Base-by-base conservation (phyloP, 2,113 vertebrate species). In the Himantopus leucocephalus region DNA sequence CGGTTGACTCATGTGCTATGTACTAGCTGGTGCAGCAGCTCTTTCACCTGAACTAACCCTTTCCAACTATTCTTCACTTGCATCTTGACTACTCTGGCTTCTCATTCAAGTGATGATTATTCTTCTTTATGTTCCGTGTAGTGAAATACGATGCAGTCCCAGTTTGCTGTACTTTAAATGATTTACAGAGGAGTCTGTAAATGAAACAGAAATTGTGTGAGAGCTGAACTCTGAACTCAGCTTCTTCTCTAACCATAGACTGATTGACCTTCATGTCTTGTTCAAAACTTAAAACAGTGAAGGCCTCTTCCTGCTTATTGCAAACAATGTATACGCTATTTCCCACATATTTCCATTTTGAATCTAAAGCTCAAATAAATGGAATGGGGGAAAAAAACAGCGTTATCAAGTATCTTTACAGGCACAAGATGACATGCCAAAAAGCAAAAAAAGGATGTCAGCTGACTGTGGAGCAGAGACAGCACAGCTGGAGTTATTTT, bases 401-500 rank as follows among this genome's bases (percentile, higher is more conserved):
- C 63, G 18, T 78, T 88, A 35, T 74, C 52, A 75, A 79, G 21
- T 55, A 56, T 83, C 73, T 78, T 79, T 66, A 50, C 52, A 87
- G 60, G 34, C 60, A 85, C 12, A 58, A 86, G 64, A 78, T 21
- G 75, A 68, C 30, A 56, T 15, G 15, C 30, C 80, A 91, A 87
- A 56, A 81, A 89, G 34, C 32, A 48, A 74, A 83, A 67, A 92
- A 88, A 27, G 34, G 45, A 64, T 78, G 34, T 64, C 88, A 95
- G 64, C 73, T 94, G 92, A 85, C 58, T 52, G 27, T 52, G 48
- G 39, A 89, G 35, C 34, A 70, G 72, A 80, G 58, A 43, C 67
- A 87, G 73, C 43, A 13, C 70, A 96, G 85, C 88, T 95, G 85
- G 76, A 77, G 68, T 72, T 85, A 78, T 94, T 94, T 92, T 91